phyloP scores from a whole-genome alignment of 2,888 invertebrate species.

The Noctua janthe region DNA sequence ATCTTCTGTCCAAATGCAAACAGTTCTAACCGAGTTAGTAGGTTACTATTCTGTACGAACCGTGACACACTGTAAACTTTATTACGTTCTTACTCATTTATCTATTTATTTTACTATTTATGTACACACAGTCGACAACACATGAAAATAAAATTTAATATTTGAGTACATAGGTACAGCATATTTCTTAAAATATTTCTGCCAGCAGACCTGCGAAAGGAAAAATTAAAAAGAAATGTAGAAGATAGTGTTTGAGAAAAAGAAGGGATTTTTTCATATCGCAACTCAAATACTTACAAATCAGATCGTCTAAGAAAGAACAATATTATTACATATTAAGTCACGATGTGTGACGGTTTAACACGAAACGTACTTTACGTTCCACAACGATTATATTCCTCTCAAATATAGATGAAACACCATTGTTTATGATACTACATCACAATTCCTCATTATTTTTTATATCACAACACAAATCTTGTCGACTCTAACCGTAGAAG shows the following conservation, averaged over 20 bases:
- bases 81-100: too few species aligned
- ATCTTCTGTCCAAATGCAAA: background rate
- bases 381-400: background rate
- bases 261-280: too few species aligned
- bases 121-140: too few species aligned
- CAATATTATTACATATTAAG: background rate
- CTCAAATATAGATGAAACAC: background rate
- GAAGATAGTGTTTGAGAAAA: too few species aligned
- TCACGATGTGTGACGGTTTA: background rate
- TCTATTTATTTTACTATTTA: too few species aligned
- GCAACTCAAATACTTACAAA: background rate
- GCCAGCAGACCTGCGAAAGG: too few species aligned
- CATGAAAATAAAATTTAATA: too few species aligned
- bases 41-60: constrained; percentile 5
- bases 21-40: background rate
- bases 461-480: background rate
- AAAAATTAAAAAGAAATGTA: too few species aligned
- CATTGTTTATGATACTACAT: background rate
- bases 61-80: constrained; percentile 28
- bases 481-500: constrained; percentile 2
- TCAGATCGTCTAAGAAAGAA: background rate
- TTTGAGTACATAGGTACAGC: too few species aligned
- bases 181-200: too few species aligned
- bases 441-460: background rate
- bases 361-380: background rate